These are phyloP conservation scores for Tragelaphus eurycerus DNA, from an alignment of 2,797 vertebrate genomes.

Conservation along the genomic window DNA sequence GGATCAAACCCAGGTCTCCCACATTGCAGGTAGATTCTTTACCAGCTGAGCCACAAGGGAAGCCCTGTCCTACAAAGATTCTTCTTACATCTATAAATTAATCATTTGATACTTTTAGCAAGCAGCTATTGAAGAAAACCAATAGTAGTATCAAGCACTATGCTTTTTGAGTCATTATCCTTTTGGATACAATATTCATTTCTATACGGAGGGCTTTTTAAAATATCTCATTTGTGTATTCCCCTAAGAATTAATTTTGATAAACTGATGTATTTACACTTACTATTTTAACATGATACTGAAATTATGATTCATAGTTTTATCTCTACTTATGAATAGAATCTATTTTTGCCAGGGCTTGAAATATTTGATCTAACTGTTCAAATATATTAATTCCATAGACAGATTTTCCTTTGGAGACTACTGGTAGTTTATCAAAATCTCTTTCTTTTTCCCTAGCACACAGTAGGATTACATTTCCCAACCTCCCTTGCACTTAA, in stretches of 20 bases:
- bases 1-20: background rate
- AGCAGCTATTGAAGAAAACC: background rate
- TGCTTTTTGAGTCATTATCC: background rate
- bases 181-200: background rate
- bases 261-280: background rate
- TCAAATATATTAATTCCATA: background rate
- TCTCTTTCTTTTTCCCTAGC: background rate
- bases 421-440: background rate
- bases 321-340: background rate
- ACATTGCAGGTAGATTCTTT: background rate
- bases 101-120: background rate
- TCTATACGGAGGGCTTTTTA: background rate
- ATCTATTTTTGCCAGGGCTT: background rate
- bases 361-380: background rate
- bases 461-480: background rate
- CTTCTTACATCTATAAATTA: background rate
- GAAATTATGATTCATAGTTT: constrained; percentile 18
- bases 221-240: background rate
- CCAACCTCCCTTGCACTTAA: background rate
- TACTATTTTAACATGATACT: background rate
- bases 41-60: background rate
- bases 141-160: background rate
- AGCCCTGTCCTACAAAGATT: background rate
- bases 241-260: background rate
- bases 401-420: background rate